phyloP scores from a whole-genome alignment of 2,888 invertebrate genomes.

The Cheilosia vulpina region DNA sequence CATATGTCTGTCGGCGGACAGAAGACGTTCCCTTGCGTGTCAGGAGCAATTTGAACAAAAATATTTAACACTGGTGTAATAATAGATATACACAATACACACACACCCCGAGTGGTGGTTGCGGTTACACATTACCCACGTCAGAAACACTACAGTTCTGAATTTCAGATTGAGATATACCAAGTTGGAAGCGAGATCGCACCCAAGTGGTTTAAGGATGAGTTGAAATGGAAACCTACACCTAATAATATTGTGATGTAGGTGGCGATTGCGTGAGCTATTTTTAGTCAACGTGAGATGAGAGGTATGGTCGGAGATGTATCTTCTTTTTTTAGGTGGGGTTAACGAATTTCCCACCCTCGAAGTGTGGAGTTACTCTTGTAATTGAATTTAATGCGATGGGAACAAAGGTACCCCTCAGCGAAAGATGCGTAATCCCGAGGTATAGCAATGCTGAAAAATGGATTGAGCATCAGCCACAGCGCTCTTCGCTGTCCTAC shows the following conservation, averaged over 20 bases:
- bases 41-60: slow-evolving; percentile 72
- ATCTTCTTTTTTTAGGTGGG: slow-evolving; percentile 2
- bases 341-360: slow-evolving; percentile 6
- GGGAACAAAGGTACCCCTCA: too few relatives aligned
- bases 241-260: slow-evolving; percentile 20
- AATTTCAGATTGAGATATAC: slow-evolving; percentile 49
- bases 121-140: slow-evolving; percentile 71
- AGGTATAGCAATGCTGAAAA: background rate
- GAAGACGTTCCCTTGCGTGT: slow-evolving; percentile 70
- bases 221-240: slow-evolving; percentile 57
- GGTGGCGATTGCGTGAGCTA: slow-evolving; percentile 41
- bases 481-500: too few relatives aligned
- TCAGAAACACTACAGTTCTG: slow-evolving; percentile 64
- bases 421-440: too few relatives aligned
- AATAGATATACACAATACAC: slow-evolving; percentile 61
- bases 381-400: background rate
- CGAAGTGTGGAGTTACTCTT: slow-evolving; percentile 15
- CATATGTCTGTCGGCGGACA: slow-evolving; percentile 69
- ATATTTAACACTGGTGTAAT: slow-evolving; percentile 71
- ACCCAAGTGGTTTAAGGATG: slow-evolving; percentile 50
- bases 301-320: slow-evolving; percentile 16
- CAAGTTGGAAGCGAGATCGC: slow-evolving; percentile 22
- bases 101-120: slow-evolving; percentile 62
- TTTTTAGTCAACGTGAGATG: slow-evolving; percentile 38
- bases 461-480: too few relatives aligned